Percentiles rank a stretch among this genome's conserved stretches.
Conservation (phyloP, 1,140 invertebrate species). For the Vanessa atalanta region DNA sequence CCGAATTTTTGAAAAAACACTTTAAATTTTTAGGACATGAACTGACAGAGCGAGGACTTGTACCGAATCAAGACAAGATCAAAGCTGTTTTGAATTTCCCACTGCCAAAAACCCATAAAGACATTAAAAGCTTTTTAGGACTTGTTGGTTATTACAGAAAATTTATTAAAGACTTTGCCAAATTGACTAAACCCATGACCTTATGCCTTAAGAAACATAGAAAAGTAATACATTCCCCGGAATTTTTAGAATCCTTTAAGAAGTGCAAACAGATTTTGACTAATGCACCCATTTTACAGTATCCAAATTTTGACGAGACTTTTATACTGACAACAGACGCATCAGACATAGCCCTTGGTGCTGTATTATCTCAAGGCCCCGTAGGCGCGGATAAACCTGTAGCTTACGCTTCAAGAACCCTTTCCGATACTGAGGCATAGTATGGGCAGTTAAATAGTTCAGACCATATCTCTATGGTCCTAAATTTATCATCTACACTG, state of each 20-base stretch:
- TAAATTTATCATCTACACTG: constrained; percentile 1
- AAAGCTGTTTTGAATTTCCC: constrained; percentile 9
- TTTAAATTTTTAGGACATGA: constrained; percentile 6
- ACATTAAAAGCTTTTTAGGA: constrained; percentile 14
- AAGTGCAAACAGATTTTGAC: constrained; percentile 48
- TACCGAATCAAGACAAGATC: constrained; percentile 11
- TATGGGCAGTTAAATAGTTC: constrained; percentile 4
- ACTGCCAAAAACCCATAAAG: neutral
- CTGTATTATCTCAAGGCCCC: constrained; percentile 34
- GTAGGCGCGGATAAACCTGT: constrained; percentile 47
- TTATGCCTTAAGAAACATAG: constrained; percentile 5
- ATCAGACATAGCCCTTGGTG: constrained; percentile 39
- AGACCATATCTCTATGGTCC: neutral
- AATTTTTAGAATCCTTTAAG: constrained; percentile 3
- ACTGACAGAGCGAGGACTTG: neutral
- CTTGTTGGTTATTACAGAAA: constrained; percentile 10
- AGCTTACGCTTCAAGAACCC: constrained; percentile 17
- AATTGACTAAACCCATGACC: neutral
- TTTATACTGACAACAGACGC: constrained; percentile 26
- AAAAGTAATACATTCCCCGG: neutral
- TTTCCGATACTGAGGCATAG: neutral
- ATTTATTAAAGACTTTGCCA: constrained; percentile 1
- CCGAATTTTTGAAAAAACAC: constrained; percentile 4
- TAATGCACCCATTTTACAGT: constrained; percentile 48
- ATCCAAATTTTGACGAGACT: constrained; percentile 46